Conservation (phyloP, 2,797 vertebrate genomes). For the Poecilia wingei region DNA sequence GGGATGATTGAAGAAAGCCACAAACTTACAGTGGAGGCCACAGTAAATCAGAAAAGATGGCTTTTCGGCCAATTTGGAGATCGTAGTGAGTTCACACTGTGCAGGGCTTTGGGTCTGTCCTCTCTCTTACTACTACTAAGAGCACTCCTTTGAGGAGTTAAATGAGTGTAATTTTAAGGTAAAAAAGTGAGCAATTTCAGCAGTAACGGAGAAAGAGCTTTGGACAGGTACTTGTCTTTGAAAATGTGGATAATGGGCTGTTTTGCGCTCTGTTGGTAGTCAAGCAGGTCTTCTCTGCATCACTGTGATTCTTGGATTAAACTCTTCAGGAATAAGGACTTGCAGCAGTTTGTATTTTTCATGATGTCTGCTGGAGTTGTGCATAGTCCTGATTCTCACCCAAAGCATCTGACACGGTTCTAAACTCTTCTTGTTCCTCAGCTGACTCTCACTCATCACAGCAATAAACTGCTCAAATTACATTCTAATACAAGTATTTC, state of each 20-base stretch:
- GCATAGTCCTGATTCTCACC: neutral
- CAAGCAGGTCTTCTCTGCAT: conserved; percentile 24
- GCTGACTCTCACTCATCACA: neutral
- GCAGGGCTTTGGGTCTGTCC: conserved; percentile 51
- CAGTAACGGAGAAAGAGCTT: conserved; percentile 56
- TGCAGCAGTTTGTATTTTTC: conserved; percentile 22
- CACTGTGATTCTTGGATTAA: conserved; percentile 41
- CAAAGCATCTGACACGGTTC: neutral
- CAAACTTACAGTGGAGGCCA: conserved; percentile 69
- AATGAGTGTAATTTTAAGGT: conserved; percentile 72
- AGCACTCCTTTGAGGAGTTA: conserved; percentile 68
- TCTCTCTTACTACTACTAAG: conserved; percentile 57
- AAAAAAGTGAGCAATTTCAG: conserved; percentile 59
- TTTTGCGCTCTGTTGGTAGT: conserved; percentile 22
- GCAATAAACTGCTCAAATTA: neutral
- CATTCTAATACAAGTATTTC: neutral
- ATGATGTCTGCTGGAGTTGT: conserved; percentile 30
- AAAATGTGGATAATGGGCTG: conserved; percentile 54
- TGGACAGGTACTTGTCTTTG: conserved; percentile 60
- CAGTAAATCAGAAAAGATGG: conserved; percentile 73
- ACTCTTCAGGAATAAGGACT: conserved; percentile 19
- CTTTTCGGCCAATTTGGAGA: conserved; percentile 74
- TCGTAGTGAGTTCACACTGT: conserved; percentile 56
- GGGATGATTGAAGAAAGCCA: conserved; percentile 80
- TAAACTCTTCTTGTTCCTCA: conserved; percentile 2